Base-by-base conservation (phyloP, 2,113 vertebrate genomes). In the Leucoraja erinaceus region DNA sequence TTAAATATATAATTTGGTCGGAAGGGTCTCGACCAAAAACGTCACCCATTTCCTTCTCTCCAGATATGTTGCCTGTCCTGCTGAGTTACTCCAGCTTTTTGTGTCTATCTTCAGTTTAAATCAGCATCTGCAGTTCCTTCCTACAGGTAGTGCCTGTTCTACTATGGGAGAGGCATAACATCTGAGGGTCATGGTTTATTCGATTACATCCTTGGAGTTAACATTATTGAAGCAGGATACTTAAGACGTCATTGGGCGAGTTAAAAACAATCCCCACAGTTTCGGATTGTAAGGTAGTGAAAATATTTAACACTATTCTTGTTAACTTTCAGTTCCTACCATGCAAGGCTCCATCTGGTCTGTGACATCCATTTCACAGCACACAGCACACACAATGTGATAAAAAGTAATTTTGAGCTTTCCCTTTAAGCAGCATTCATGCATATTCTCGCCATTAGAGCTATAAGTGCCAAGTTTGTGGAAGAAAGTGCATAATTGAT, bases 231-330 rank as follows among this genome's bases (percentile, higher is more conserved):
- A 72, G 70, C 70, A 72, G 18, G 70, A 72, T 14, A 68, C 10
- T 72, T 72, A n/a, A n/a, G 12, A 61, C 61, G 56, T 86, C 56
- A 61, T 7, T 4, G 59, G 20, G 12, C 11, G 6, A 28, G 16
- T 16, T 63, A 18, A 63, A 66, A 88, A 4, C 14, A 66, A 66
- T 31, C 56, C 14, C n/a, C 83, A 86, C n/a, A 66, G 83, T n/a
- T 88, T 88, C 63, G 31, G 11, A 88, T 16, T 88, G 83, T 8
- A 28, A 88, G 12, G n/a, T 18, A 88, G 59, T n/a, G 61, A 88
- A 88, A 88, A 63, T 33, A 88, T 88, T 88, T 88, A 66, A 88
- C 28, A 63, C 83, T 33, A 14, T 31, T 66, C 59, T 83, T 83
- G 59, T 63, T 88, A 88, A 88, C 5, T 31, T 88, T 88, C 83